Conservation (phyloP, 2,797 vertebrate genomes). For the Onychomys leucogaster region DNA sequence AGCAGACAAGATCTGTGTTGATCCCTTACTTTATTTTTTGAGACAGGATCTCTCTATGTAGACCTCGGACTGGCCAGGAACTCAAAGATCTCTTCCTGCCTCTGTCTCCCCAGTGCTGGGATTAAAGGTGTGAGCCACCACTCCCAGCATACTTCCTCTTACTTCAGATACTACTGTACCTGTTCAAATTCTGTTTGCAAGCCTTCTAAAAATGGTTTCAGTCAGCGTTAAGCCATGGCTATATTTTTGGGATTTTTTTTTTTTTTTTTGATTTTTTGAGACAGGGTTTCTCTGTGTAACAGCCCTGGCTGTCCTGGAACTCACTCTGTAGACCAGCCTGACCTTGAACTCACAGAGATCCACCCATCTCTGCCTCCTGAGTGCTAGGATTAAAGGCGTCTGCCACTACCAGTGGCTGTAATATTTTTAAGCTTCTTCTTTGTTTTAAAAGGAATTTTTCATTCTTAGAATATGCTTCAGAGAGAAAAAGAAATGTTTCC, state of each 20-base stretch:
- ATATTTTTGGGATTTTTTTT: not conserved
- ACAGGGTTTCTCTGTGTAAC: not conserved
- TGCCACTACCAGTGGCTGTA: not conserved
- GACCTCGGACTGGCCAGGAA: not conserved
- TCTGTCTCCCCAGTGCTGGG: not conserved
- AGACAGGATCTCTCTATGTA: not conserved
- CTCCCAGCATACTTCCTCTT: not conserved
- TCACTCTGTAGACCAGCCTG: not conserved
- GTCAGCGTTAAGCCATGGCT: not conserved
- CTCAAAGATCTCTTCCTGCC: not conserved
- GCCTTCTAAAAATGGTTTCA: not conserved
- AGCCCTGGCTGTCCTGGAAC: not conserved
- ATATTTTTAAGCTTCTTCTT: slow-evolving; percentile 35
- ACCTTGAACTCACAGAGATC: no score
- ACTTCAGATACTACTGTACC: not conserved
- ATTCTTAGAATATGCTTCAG: slow-evolving; percentile 37
- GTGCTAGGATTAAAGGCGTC: no score
- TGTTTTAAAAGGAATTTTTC: not conserved
- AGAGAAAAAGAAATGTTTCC: slow-evolving; percentile 54
- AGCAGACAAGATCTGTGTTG: no score
- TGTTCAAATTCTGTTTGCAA: slow-evolving; percentile 35
- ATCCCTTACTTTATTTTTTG: no score
- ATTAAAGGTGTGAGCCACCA: not conserved
- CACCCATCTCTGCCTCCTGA: no score
- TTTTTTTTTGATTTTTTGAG: not conserved